Evolutionary conservation across 1,140 invertebrate genomes (phyloP), one percentile per base, ranked within the genome.

Genomic region (Rhagoletis pomonella): DNA sequence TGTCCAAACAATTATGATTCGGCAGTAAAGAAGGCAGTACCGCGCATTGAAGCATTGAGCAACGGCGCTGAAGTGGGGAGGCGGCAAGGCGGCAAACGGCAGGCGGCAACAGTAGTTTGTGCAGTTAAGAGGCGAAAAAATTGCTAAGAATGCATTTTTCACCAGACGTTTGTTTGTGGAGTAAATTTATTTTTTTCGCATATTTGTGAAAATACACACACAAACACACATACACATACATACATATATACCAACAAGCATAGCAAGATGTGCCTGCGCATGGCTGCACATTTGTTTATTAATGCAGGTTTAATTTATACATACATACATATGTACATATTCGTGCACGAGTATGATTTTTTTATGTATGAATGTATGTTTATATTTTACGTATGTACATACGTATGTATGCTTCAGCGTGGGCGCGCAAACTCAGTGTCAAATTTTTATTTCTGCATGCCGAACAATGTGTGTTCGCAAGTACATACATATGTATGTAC

Each of bases 381-480:
- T 59, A 12, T 59, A 12, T 12, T 59, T 6, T 2, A 65, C 9
- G n/a, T 62, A 62, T 62, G 17, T 19, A 65, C 19, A 73, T 55
- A 7, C 44, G n/a, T 29, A 29, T 50, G 44, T 81, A 55, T n/a
- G 73, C 19, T 81, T 19, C 19, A 55, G 73, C 47, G 73, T 81
- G 73, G 73, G 73, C 73, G 73, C 73, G 42, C 73, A 81, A 81
- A 81, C 55, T 81, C 73, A 81, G 73, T 81, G 73, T 81, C 73
- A 81, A 81, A 81, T 81, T 81, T n/a, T 42, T 81, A 77, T 77
- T 77, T 77, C 69, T 77, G 69, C 69, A 77, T 47, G 5, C 47
- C 69, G 69, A 19, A 55, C 10, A 50, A 3, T 77, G 44, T 29
- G 29, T 29, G 29, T 1, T 29, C 29, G 29, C 29, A 29, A 29